Conservation (phyloP, 2,797 vertebrate species). For the Fringilla coelebs region DNA sequence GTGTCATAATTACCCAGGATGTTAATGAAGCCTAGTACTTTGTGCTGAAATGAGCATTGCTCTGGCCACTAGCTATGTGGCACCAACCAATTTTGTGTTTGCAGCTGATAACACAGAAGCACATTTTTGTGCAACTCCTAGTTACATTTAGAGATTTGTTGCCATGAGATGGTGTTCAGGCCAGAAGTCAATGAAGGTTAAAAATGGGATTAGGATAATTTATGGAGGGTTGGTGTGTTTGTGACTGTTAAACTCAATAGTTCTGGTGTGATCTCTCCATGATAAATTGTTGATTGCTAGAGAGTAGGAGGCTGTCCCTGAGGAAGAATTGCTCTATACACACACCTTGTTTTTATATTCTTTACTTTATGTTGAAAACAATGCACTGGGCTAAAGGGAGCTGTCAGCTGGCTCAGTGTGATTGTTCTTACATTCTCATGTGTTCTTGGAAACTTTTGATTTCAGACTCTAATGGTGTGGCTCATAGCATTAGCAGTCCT, state of each 20-base stretch:
- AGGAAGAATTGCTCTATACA: not conserved
- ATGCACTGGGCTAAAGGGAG: not conserved
- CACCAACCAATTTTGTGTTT: not conserved
- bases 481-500: not conserved
- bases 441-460: conserved; percentile 1
- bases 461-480: not conserved
- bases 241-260: not conserved
- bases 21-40: not conserved
- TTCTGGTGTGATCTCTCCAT: not conserved
- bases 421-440: not conserved
- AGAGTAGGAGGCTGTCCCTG: not conserved
- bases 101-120: not conserved
- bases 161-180: not conserved
- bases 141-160: not conserved
- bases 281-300: not conserved
- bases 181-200: not conserved
- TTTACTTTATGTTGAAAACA: not conserved
- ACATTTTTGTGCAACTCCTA: not conserved
- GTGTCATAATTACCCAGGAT: not conserved
- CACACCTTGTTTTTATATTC: not conserved
- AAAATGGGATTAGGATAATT: not conserved
- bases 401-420: not conserved
- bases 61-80: not conserved
- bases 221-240: not conserved
- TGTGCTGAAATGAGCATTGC: not conserved